Base-by-base conservation (phyloP, 2,888 invertebrate genomes). In the Autographa gamma region DNA sequence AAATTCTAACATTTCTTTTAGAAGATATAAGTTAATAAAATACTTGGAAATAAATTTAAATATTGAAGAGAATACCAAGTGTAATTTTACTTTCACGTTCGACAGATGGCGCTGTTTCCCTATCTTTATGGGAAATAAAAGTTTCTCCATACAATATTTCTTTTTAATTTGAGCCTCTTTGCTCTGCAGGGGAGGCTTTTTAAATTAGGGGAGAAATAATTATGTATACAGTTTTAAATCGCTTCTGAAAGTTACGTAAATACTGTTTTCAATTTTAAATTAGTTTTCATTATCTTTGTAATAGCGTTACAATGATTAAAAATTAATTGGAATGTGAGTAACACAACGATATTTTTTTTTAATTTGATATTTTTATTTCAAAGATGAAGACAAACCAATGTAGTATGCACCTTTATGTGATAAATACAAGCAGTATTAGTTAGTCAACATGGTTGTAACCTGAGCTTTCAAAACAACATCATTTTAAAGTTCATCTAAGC, bases 101-200 rank as follows among this genome's bases (percentile, higher is more conserved):
- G 80, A 69, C 80, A 80, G 77, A 80, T 80, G 83, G 77, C 60
- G 77, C 69, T 72, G 70, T 72, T 80, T 80, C 69, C 72, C 77
- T 74, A 63, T 13, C 67, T 69, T 69, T 73, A 76, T 58, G 63
- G 59, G 52, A 64, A 56, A 66, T 52, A 72, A 61, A 76, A 77
- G 80, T 80, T 80, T 81, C 70, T 71, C 65, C 72, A 74, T 74
- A 71, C 66, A 72, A 63, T 64, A 80, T 80, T 80, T 65, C 69
- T 69, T 80, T 79, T 68, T 76, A 77, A 77, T 81, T 73, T 73
- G 38, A 31, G 48, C 61, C 60, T n/a, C 60, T 52, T 38, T 76
- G 48, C 70, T 71, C 69, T 69, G 52, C 56, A 61, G 66, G 60
- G 70, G 63, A 43, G 31, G 11, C 18, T 38, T 74, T 66, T 75